phyloP scores from a whole-genome alignment of 1,140 invertebrate genomes.

The Camponotus floridanus region DNA sequence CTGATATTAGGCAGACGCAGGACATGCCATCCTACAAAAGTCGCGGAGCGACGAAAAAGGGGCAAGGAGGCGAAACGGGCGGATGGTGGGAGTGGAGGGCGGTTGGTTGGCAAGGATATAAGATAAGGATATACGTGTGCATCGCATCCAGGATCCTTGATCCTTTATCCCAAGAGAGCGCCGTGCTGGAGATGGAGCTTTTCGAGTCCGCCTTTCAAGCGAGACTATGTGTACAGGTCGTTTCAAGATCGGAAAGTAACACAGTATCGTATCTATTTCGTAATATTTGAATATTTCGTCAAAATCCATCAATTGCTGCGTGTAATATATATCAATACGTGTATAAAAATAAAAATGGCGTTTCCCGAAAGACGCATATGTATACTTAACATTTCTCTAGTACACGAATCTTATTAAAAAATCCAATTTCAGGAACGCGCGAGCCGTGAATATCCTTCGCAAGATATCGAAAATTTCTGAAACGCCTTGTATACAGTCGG shows the following conservation, averaged over 20 bases:
- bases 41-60: constrained; percentile 69
- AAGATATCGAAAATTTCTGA: constrained; percentile 64
- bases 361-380: background rate
- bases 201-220: constrained; percentile 81
- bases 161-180: constrained; percentile 84
- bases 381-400: background rate
- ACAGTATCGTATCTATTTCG: background rate
- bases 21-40: constrained; percentile 77
- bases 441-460: background rate
- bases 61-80: constrained; percentile 54
- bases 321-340: background rate
- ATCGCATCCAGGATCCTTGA: constrained; percentile 82
- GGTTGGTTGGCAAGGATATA: constrained; percentile 79
- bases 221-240: constrained; percentile 72
- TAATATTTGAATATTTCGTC: background rate
- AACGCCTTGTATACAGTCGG: constrained; percentile 72
- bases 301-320: background rate
- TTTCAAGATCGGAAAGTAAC: constrained; percentile 49
- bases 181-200: constrained; percentile 76
- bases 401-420: background rate
- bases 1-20: constrained; percentile 82
- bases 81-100: constrained; percentile 65
- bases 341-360: background rate
- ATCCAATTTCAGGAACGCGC: background rate
- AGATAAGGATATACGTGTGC: constrained; percentile 84